Conservation (phyloP, 2,888 invertebrate genomes). For the Parelbella ahira region DNA sequence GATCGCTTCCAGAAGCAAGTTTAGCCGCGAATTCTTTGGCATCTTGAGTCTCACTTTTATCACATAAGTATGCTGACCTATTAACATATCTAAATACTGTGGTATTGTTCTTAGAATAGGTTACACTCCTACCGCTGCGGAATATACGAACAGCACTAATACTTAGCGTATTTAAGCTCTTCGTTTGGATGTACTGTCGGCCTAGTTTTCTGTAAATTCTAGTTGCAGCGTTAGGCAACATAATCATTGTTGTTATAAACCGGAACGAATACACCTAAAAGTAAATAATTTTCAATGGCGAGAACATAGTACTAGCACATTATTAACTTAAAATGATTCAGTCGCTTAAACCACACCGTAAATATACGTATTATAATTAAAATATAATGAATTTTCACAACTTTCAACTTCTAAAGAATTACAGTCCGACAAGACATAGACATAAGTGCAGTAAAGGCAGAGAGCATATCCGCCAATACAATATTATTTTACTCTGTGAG, state of each 20-base stretch:
- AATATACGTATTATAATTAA: not conserved
- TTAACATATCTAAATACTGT: slow-evolving; percentile 45
- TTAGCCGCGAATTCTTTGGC: slow-evolving; percentile 31
- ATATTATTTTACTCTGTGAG: too few relatives aligned
- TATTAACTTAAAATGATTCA: too few relatives aligned
- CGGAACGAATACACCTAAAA: slow-evolving; percentile 1
- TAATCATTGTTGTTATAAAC: slow-evolving; percentile 37
- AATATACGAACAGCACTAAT: slow-evolving; percentile 39
- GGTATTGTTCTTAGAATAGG: slow-evolving; percentile 32
- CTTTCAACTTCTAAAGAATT: too few relatives aligned
- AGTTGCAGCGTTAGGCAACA: slow-evolving; percentile 58
- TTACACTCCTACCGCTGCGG: slow-evolving; percentile 37
- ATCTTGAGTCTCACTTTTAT: slow-evolving; percentile 46
- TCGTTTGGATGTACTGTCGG: slow-evolving; percentile 50
- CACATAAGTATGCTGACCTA: slow-evolving; percentile 45
- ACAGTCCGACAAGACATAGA: too few relatives aligned
- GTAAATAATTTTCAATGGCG: not conserved
- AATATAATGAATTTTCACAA: not conserved
- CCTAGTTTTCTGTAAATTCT: slow-evolving; percentile 60
- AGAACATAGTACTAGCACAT: slow-evolving; percentile 9
- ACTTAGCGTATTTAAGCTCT: slow-evolving; percentile 50
- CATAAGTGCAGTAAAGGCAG: too few relatives aligned
- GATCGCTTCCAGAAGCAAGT: slow-evolving; percentile 30
- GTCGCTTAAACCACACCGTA: not conserved
- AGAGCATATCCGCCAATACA: too few relatives aligned